phyloP scores from a whole-genome alignment of 1,140 invertebrate species.

The Globodera ellingtonae region DNA sequence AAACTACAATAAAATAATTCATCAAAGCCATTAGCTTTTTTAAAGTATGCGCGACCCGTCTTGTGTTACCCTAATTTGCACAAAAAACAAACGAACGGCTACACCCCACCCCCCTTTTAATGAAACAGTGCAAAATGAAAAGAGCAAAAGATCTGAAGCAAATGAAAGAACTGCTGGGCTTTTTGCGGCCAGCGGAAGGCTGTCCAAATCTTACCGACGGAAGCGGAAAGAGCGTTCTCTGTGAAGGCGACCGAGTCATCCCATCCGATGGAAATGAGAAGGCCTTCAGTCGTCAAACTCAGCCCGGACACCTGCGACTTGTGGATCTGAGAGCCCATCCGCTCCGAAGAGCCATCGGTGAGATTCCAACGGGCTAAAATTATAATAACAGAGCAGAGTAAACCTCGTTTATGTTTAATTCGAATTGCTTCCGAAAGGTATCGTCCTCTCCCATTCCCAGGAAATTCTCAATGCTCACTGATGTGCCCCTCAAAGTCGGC shows the following conservation, averaged over 20 bases:
- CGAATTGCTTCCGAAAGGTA: neutral
- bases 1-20: too few species aligned
- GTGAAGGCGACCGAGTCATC: slow-evolving; percentile 62
- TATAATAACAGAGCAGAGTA: neutral
- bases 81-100: too few species aligned
- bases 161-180: too few species aligned
- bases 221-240: slow-evolving; percentile 18
- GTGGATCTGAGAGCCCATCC: slow-evolving; percentile 79
- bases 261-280: slow-evolving; percentile 58
- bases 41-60: neutral
- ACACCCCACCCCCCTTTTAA: too few species aligned
- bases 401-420: neutral
- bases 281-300: slow-evolving; percentile 71
- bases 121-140: too few species aligned
- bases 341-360: slow-evolving; percentile 73
- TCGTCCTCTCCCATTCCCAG: neutral
- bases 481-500: slow-evolving; percentile 89
- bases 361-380: slow-evolving; percentile 77
- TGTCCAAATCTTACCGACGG: slow-evolving; percentile 28
- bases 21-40: neutral
- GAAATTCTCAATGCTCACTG: slow-evolving; percentile 67
- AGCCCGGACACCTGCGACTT: slow-evolving; percentile 92
- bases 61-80: too few species aligned
- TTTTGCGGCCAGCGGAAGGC: too few species aligned
- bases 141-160: too few species aligned